Evolutionary conservation across 2,113 vertebrate genomes (phyloP).

Genomic region (Promerops cafer): DNA sequence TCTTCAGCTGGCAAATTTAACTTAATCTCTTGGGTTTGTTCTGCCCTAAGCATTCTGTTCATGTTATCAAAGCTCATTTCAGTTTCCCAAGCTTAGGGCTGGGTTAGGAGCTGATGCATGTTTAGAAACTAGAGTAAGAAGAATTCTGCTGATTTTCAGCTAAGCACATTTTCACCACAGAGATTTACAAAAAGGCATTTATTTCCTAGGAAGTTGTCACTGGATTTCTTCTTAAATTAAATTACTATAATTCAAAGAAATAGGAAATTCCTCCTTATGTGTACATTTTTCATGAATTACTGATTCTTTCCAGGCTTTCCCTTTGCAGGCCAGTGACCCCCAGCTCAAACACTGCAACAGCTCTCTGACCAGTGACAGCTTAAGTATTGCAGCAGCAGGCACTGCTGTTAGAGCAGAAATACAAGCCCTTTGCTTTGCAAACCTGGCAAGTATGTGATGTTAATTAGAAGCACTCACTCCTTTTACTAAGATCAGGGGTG

Average conservation of each 20-base stretch:
- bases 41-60: neutral
- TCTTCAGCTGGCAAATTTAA: neutral
- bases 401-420: neutral
- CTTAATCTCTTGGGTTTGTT: slow-evolving; percentile 5
- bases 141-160: slow-evolving; percentile 4
- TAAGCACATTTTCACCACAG: neutral
- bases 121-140: neutral
- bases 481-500: neutral
- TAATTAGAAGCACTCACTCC: neutral
- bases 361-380: neutral
- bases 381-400: neutral
- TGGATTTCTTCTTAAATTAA: slow-evolving; percentile 45
- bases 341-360: neutral
- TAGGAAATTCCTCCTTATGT: slow-evolving; percentile 1
- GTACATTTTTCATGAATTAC: slow-evolving; percentile 4
- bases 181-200: slow-evolving; percentile 10
- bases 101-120: neutral
- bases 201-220: neutral
- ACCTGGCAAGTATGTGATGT: neutral
- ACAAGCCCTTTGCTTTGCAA: neutral
- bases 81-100: neutral
- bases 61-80: neutral
- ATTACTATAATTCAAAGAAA: neutral
- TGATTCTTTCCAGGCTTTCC: slow-evolving; percentile 38
- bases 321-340: neutral